Percentiles rank a stretch among this genome's conserved stretches.
phyloP scores from a whole-genome alignment of 2,888 invertebrate genomes.

The Formica aserva region DNA sequence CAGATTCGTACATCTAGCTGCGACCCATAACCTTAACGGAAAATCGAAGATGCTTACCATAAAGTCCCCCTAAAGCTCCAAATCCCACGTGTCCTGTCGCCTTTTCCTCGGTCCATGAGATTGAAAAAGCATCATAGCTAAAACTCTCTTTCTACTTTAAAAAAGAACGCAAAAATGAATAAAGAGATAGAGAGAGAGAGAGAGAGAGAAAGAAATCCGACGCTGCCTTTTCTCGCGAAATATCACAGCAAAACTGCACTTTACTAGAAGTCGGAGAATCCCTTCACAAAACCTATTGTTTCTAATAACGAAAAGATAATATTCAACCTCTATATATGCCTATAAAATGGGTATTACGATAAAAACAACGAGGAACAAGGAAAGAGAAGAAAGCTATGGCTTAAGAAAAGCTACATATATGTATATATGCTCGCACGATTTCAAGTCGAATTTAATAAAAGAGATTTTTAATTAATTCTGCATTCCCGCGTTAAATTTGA shows the following conservation, averaged over 20 bases:
- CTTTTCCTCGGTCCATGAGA: constrained; percentile 70
- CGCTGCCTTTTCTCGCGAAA: constrained; percentile 52
- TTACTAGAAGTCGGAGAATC: constrained; percentile 34
- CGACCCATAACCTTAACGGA: constrained; percentile 83
- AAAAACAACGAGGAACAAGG: constrained; percentile 8
- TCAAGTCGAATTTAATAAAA: not conserved
- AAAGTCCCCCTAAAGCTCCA: constrained; percentile 82
- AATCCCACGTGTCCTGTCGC: constrained; percentile 77
- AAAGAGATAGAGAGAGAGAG: not conserved
- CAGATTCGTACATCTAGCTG: constrained; percentile 71
- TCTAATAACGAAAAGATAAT: constrained; percentile 54
- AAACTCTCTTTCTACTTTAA: constrained; percentile 1
- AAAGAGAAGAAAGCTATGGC: not conserved
- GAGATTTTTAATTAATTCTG: not conserved
- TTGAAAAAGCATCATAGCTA: constrained; percentile 73
- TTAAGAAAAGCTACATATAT: not conserved
- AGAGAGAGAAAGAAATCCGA: not conserved
- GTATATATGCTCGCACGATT: not conserved
- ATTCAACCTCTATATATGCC: not conserved
- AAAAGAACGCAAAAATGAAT: constrained; percentile 26
- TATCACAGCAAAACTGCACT: constrained; percentile 56
- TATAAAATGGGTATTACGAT: constrained; percentile 5
- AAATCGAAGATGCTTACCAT: constrained; percentile 85
- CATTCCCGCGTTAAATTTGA: not conserved
- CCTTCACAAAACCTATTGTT: constrained; percentile 48